These are phyloP conservation scores for Vannuccia rotundouncinata DNA, from an alignment of 2,888 invertebrate genomes.

Conservation along the genomic window DNA sequence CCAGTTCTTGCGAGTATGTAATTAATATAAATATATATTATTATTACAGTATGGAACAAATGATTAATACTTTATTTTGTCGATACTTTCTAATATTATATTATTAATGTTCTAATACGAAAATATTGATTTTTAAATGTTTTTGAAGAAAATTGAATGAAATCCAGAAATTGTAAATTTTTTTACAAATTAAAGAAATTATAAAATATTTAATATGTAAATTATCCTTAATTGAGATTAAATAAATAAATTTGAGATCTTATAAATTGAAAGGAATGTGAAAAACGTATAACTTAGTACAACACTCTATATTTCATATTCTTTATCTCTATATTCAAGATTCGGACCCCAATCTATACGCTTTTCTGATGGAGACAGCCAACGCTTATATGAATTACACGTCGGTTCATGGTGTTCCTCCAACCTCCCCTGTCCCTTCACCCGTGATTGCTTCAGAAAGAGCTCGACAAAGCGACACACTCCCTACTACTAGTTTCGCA, in stretches of 20 bases:
- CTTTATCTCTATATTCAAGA: background rate
- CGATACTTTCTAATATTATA: background rate
- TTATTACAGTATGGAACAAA: background rate
- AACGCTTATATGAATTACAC: conserved; percentile 33
- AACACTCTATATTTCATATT: too few species aligned
- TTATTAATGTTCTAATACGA: background rate
- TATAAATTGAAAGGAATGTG: too few species aligned
- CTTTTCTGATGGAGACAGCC: conserved; percentile 16
- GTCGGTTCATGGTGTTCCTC: conserved; percentile 1
- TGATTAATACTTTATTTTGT: background rate
- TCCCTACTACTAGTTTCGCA: background rate
- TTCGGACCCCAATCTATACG: conserved; percentile 29
- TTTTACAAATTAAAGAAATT: background rate
- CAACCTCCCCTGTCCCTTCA: background rate
- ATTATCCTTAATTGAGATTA: background rate
- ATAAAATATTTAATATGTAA: background rate
- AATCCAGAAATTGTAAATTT: background rate
- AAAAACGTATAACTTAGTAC: too few species aligned
- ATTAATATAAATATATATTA: background rate
- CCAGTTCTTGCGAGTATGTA: conserved; percentile 31
- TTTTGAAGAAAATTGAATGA: background rate
- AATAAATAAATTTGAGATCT: too few species aligned
- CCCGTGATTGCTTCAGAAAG: conserved; percentile 16
- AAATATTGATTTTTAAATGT: background rate
- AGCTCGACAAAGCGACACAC: too few species aligned